Base-by-base conservation (phyloP, 2,888 invertebrate genomes). In the Cephus pulcher region DNA sequence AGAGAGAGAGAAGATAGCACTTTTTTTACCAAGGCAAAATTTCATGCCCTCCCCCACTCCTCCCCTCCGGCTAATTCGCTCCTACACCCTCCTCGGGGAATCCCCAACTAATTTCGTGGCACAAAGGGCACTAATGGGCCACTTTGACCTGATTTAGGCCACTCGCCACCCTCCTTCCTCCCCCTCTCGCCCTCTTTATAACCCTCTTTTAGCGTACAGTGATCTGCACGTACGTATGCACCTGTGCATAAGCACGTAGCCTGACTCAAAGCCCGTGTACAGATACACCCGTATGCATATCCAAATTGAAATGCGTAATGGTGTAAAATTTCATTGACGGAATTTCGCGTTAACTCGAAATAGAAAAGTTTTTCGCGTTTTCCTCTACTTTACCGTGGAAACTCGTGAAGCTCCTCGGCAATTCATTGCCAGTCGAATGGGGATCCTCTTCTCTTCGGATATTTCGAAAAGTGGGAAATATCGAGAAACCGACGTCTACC, bases 61-160 rank as follows among this genome's bases (percentile, higher is more conserved):
- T 11, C 4, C 23, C 9, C 71, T 4, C 33, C 71, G 15, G 3
- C 71, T 33, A 71, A 34, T 12, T 71, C 34, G 12, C 71, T 33
- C 15, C 71, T 34, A 32, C 23, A 34, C 71, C 12, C 33, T 34
- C 71, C 32, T 34, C 33, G 33, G 71, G 71, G 34, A 71, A 71
- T 71, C 71, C 33, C 71, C 34, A 71, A 33, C 34, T 71, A 71
- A 71, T 71, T 71, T 71, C 71, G 12, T 34, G 71, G 71, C 71
- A 71, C 71, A 71, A 71, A 71, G 71, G 71, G 71, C 71, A 34
- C 71, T 71, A 71, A 71, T 71, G 34, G 71, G 71, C 71, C 71
- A 71, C 71, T 71, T 71, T 71, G 32, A 71, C 71, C 71, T 71
- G 71, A 71, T 71, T 71, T 71, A 71, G 71, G 71, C 34, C 34